A percentile compares a stretch with the other conserved stretches of the same genome.
phyloP scores from a whole-genome alignment of 1,140 invertebrate genomes.

The Leucophenga varia region DNA sequence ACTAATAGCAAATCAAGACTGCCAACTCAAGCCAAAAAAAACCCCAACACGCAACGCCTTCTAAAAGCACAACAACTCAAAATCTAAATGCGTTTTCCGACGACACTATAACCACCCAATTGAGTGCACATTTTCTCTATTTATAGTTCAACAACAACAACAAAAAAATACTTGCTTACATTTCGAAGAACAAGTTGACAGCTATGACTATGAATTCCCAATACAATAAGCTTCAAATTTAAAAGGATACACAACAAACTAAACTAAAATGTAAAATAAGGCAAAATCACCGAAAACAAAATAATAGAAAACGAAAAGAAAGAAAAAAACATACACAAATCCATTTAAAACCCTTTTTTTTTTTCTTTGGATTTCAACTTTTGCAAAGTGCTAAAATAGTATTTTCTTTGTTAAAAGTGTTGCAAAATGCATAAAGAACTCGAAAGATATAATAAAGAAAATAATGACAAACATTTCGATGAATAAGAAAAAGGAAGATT shows the following conservation, averaged over 20 bases:
- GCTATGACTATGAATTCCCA: slow-evolving; percentile 26
- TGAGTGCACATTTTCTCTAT: slow-evolving; percentile 41
- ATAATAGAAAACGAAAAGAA: neutral
- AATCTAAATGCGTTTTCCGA: too few relatives aligned
- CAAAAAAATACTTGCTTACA: too few relatives aligned
- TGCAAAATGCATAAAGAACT: neutral
- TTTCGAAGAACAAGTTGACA: too few relatives aligned
- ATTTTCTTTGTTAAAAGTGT: neutral
- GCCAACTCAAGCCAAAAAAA: neutral
- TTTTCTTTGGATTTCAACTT: slow-evolving; percentile 11
- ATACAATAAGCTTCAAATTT: slow-evolving; percentile 39
- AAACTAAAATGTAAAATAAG: too few relatives aligned
- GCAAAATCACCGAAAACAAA: slow-evolving; percentile 5
- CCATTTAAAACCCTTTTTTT: neutral
- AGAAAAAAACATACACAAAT: neutral
- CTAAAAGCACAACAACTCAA: slow-evolving; percentile 9
- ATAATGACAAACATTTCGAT: neutral
- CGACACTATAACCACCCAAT: too few relatives aligned
- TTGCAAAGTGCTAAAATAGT: neutral
- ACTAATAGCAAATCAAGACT: slow-evolving; percentile 39
- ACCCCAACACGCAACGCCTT: neutral
- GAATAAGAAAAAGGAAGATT: too few relatives aligned
- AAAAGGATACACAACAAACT: slow-evolving; percentile 14
- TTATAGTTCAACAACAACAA: too few relatives aligned
- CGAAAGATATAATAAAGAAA: slow-evolving; percentile 2